Conservation (phyloP, 2,888 invertebrate species). For the Argyresthia albistria region DNA sequence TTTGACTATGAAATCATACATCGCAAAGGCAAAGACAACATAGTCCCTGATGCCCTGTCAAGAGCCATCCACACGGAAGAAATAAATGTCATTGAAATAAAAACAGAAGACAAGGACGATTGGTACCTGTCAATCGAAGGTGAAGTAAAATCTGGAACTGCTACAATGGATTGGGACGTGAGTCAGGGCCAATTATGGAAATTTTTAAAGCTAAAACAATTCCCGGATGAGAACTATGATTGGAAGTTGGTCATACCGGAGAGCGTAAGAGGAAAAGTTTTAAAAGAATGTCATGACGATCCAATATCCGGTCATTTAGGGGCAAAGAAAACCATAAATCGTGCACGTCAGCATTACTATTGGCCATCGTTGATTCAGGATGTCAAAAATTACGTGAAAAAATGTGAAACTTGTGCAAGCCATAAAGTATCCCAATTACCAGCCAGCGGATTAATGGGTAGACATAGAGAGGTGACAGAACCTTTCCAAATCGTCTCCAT, state of each 20-base stretch:
- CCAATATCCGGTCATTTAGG: constrained; percentile 8
- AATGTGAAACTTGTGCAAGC: constrained; percentile 10
- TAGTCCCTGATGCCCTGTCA: not conserved
- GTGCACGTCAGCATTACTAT: constrained; percentile 6
- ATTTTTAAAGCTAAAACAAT: constrained; percentile 7
- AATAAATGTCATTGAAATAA: not conserved
- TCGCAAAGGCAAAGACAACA: not conserved
- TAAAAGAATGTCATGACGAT: constrained; percentile 9
- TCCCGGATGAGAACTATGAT: constrained; percentile 7
- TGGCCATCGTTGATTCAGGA: constrained; percentile 9
- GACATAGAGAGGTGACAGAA: constrained; percentile 4
- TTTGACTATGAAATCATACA: constrained; percentile 1
- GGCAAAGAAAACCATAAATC: constrained; percentile 5
- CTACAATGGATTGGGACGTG: not conserved
- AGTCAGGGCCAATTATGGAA: constrained; percentile 5
- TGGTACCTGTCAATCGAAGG: not conserved
- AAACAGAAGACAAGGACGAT: not conserved
- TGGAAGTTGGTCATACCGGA: constrained; percentile 10
- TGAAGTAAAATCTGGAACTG: not conserved
- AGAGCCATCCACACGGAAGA: not conserved
- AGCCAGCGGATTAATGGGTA: constrained; percentile 9
- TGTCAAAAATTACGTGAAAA: constrained; percentile 5
- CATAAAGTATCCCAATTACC: constrained; percentile 6
- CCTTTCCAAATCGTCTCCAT: constrained; percentile 4
- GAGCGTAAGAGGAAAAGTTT: not conserved